Evolutionary conservation across 1,140 invertebrate species (phyloP), one percentile per base, ranked within the genome.

Genomic region (Zophobas atratus): DNA sequence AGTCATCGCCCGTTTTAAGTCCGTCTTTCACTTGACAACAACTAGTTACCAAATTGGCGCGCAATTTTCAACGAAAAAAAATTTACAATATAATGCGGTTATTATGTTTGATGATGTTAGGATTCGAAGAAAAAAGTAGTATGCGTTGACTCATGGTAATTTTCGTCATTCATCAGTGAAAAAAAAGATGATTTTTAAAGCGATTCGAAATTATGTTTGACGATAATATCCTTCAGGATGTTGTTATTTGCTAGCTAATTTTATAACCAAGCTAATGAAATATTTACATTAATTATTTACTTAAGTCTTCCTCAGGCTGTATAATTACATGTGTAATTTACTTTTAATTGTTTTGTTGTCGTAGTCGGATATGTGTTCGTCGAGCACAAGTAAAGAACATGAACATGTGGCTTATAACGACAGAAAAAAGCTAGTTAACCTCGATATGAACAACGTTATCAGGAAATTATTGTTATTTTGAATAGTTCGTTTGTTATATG

Each of bases 201-300:
- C 6, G 35, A 55, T 55, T 55, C 6, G 35, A 33, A 55, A 55
- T 55, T 8, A 51, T 32, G 35, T 55, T 55, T 55, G 53, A 55
- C 32, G 53, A 20, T 36, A 36, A 38, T 60, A 60, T 60, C 56
- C 56, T 60, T 60, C 56, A 60, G 56, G 56, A 60, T 60, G 56
- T 60, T 60, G n/a, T 60, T 60, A 60, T 60, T 60, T 60, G 56
- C 56, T 35, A 38, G 36, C 1, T 35, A 60, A 60, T 60, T 36
- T 60, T 60, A 60, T 3, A 36, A 60, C 5, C 56, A 8, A 60
- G 32, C 36, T 60, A 55, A 55, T 55, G 53, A 55, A 55, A 55
- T 55, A 55, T 55, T 55, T 55, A 55, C 53, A 55, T 55, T 39
- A 60, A 60, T 38, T 60, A 39, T 60, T 60, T 60, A 60, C 56